phyloP scores from a whole-genome alignment of 2,797 vertebrate genomes.

The Thunnus albacares region DNA sequence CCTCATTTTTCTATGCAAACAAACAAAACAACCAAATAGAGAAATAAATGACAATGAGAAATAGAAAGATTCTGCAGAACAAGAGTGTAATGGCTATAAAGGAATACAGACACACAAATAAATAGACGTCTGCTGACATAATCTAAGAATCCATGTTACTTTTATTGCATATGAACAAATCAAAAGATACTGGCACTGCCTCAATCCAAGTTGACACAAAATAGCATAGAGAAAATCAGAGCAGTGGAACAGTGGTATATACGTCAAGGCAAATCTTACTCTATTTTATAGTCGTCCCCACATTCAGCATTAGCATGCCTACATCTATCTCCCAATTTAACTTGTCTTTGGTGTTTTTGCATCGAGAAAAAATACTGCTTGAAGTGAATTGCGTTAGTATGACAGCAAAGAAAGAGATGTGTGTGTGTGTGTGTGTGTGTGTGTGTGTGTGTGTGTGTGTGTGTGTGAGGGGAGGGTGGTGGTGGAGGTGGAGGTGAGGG shows the following conservation, averaged over 20 bases:
- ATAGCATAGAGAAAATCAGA: slow-evolving; percentile 15
- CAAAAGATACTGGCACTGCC: background rate
- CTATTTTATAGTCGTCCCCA: slow-evolving; percentile 22
- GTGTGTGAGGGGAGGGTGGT: background rate
- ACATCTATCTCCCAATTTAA: slow-evolving; percentile 41
- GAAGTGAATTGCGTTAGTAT: slow-evolving; percentile 49
- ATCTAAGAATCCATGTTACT: background rate
- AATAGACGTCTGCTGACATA: slow-evolving; percentile 2
- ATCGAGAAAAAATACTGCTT: slow-evolving; percentile 31
- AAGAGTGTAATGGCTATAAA: background rate
- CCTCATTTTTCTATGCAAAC: background rate
- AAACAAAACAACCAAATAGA: background rate
- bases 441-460: slow-evolving; percentile 20
- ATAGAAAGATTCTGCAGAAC: background rate
- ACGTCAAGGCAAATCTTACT: slow-evolving; percentile 46
- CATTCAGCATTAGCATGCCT: slow-evolving; percentile 27
- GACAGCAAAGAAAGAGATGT: slow-evolving; percentile 34
- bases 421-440: background rate
- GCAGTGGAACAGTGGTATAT: slow-evolving; percentile 14
- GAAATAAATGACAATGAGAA: background rate
- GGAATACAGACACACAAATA: background rate
- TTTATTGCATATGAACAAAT: slow-evolving; percentile 22
- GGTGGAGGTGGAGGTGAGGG: background rate
- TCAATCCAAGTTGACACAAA: slow-evolving; percentile 36
- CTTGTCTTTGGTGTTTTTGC: slow-evolving; percentile 37